These are phyloP conservation scores for Drosophila bocqueti DNA, from an alignment of 1,140 invertebrate species.

Conservation along the genomic window DNA sequence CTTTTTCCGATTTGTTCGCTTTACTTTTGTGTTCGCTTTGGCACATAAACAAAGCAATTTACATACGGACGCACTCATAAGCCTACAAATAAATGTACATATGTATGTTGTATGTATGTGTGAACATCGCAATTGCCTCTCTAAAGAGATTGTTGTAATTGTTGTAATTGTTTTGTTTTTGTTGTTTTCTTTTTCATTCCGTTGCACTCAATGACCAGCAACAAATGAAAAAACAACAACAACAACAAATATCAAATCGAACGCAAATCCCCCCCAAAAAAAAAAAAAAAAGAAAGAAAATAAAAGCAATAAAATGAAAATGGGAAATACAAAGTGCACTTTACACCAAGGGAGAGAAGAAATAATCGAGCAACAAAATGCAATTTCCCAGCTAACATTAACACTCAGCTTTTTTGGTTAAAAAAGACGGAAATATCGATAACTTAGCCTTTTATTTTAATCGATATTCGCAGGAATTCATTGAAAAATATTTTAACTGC, in stretches of 20 bases:
- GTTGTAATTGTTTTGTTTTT: not conserved
- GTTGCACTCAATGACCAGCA: slow-evolving; percentile 60
- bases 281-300: slow-evolving; percentile 4
- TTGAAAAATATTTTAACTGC: not conserved
- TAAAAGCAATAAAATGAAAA: not conserved
- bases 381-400: not conserved
- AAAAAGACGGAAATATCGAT: no score
- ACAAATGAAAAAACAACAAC: slow-evolving; percentile 15
- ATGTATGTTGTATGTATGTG: not conserved
- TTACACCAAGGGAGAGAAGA: slow-evolving; percentile 11
- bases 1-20: slow-evolving; percentile 31
- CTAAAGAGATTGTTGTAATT: slow-evolving; percentile 51
- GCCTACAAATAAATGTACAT: not conserved
- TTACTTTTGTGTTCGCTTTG: slow-evolving; percentile 53
- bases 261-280: slow-evolving; percentile 8
- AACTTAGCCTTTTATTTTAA: not conserved
- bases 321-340: slow-evolving; percentile 24
- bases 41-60: slow-evolving; percentile 64
- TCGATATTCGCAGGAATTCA: not conserved
- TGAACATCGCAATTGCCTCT: slow-evolving; percentile 36
- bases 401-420: no score
- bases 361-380: not conserved
- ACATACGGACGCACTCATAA: slow-evolving; percentile 40
- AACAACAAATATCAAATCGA: slow-evolving; percentile 20
- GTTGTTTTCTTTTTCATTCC: not conserved